Base-by-base conservation (phyloP, 2,888 invertebrate genomes). In the Pocota personata region DNA sequence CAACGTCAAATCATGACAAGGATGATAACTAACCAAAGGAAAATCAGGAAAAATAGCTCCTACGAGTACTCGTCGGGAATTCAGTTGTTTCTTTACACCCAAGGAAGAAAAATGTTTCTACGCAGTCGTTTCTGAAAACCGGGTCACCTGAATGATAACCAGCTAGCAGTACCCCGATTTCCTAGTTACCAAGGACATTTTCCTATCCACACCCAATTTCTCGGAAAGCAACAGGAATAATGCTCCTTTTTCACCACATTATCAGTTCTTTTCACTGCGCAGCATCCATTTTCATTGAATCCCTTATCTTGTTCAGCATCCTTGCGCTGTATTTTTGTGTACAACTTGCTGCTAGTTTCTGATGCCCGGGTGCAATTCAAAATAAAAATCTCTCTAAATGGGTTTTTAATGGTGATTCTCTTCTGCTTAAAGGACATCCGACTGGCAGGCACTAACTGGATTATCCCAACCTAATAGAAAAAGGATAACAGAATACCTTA, bases 381-480 rank as follows among this genome's bases (percentile, higher is more conserved):
- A 87, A 87, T 73, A 87, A 87, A 87, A 82, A 87, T 87, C 87
- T 87, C 87, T 82, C 86, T 80, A 86, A 86, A 86, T 86, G 57
- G 82, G 40, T 77, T 86, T 86, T 86, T 86, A 82, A 86, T 86
- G 48, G 66, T 57, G 73, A 64, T 57, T 60, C 37, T 27, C 58
- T 14, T 27, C 58, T 14, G 72, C 67, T 86, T 76, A 48, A 79
- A 60, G 55, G 48, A 43, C 77, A 60, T 72, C 60, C 69, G 27
- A 27, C 40, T 14, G 35, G 12, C 43, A 40, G 40, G n/a, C n/a
- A 12, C 64, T 48, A 77, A 80, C 76, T 57, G 82, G 86, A 86
- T 86, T 86, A 86, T 86, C 86, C 21, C 69, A 35, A 40, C 3
- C 3, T 48, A 32, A 32, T 27, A 46, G 64, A 52, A 64, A n/a